Base-by-base conservation (phyloP, 1,140 invertebrate genomes). In the Drosophila malerkotliana region DNA sequence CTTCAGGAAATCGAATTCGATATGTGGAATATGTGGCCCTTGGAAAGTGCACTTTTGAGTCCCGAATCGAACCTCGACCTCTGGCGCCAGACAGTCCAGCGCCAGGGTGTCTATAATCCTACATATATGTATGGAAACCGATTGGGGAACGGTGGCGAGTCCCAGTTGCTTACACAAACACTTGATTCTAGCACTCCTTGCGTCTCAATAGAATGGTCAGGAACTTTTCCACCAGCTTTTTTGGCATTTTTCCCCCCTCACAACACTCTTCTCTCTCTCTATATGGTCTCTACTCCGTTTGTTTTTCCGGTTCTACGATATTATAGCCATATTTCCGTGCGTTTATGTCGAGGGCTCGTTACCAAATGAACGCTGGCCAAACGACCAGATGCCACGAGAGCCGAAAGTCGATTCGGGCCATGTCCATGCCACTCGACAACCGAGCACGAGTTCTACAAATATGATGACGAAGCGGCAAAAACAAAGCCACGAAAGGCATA, bases 381-480 rank as follows among this genome's bases (percentile, higher is more conserved):
- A 34, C 60, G 60, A 34, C 63, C 63, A 64, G 60, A 52, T 67
- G 63, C 63, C 60, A 66, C 30, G 60, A 30, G 32, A 64, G 8
- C 41, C 24, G 47, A 54, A 28, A 48, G 39, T 57, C 63, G 59
- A 45, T 41, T 60, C 58, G 58, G 21, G 21, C 32, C 28, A 30
- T 30, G 28, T 30, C 28, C 28, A 30, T 30, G 28, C 28, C 6
- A 0, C 28, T 30, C 28, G 28, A 30, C 28, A 30, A 34, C 58
- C 45, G 32, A 49, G 26, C 6, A 59, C 63, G 68, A 72, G 62
- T 14, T 59, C 77, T 75, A 9, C 1, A 9, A 32, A 24, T 21
- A 79, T 80, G 82, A 87, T 87, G 83, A 87, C 82, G 79, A 87
- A 76, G 83, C 82, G 28, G 24, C 45, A 34, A 63, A 62, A 12